phyloP scores from a whole-genome alignment of 2,888 invertebrate genomes.

The Caenorhabditis auriculariae region DNA sequence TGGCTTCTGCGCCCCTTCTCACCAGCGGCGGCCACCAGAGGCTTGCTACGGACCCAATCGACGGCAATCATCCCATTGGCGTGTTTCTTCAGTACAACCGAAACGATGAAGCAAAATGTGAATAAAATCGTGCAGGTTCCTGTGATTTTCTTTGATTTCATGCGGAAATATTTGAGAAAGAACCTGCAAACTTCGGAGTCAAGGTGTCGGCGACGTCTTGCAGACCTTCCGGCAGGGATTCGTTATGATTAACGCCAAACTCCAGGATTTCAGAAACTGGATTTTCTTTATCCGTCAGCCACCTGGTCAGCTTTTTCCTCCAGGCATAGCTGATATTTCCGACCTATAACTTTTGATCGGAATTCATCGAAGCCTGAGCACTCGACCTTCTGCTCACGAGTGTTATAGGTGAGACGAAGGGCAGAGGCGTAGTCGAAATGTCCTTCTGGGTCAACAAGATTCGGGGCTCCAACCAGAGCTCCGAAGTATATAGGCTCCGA shows the following conservation, averaged over 20 bases:
- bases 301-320: conserved; percentile 51
- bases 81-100: conserved; percentile 55
- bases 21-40: conserved; percentile 56
- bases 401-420: conserved; percentile 59
- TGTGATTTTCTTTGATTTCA: conserved; percentile 3
- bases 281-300: conserved; percentile 48
- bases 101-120: conserved; percentile 54
- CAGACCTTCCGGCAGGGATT: conserved; percentile 57
- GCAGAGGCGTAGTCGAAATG: conserved; percentile 61
- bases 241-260: conserved; percentile 60
- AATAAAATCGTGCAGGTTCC: conserved; percentile 51
- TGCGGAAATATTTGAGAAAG: not conserved
- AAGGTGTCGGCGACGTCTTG: conserved; percentile 52
- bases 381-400: conserved; percentile 50
- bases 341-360: conserved; percentile 11
- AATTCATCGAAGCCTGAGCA: conserved; percentile 13
- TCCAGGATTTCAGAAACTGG: conserved; percentile 57
- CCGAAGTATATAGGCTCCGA: conserved; percentile 63
- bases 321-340: conserved; percentile 50
- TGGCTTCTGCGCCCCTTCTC: not conserved
- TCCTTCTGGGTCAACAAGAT: conserved; percentile 55
- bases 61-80: conserved; percentile 44
- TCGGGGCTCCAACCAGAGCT: conserved; percentile 55
- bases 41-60: conserved; percentile 60
- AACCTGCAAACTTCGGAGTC: conserved; percentile 40